A percentile compares a stretch with the other conserved stretches of the same genome.
These are phyloP conservation scores for Idaea biselata DNA, from an alignment of 2,888 invertebrate species.

Conservation along the genomic window DNA sequence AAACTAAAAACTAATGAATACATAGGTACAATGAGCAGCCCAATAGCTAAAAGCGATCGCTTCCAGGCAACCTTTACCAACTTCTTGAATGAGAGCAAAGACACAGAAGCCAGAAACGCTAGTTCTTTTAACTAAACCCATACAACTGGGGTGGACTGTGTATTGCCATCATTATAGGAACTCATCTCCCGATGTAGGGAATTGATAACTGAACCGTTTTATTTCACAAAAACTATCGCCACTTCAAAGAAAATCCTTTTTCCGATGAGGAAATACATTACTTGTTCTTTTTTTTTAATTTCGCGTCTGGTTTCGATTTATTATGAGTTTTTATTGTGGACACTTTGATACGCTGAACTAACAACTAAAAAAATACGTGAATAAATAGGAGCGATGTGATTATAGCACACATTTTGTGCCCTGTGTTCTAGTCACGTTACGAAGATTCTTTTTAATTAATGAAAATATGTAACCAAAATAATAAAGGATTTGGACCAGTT, in stretches of 20 bases:
- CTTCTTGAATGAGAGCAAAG: too few relatives aligned
- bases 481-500: too few relatives aligned
- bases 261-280: constrained; percentile 10
- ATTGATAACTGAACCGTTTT: constrained; percentile 71
- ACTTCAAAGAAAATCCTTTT: constrained; percentile 29
- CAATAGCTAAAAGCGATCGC: too few relatives aligned
- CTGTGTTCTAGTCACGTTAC: too few relatives aligned
- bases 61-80: too few relatives aligned
- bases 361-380: constrained; percentile 4
- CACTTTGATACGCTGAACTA: constrained; percentile 1
- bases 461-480: too few relatives aligned
- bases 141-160: constrained; percentile 39
- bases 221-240: constrained; percentile 45
- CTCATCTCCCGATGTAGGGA: constrained; percentile 69
- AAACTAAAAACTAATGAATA: too few relatives aligned
- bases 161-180: constrained; percentile 76
- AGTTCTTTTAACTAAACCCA: constrained; percentile 29
- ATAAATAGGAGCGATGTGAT: too few relatives aligned
- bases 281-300: neutral
- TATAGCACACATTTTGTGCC: too few relatives aligned
- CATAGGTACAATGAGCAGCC: too few relatives aligned
- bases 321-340: neutral
- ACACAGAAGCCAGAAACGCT: neutral
- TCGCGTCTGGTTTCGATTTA: neutral
- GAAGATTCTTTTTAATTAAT: too few relatives aligned